Evolutionary conservation across 2,888 invertebrate genomes (phyloP).

Genomic region (Orthosia gracilis): DNA sequence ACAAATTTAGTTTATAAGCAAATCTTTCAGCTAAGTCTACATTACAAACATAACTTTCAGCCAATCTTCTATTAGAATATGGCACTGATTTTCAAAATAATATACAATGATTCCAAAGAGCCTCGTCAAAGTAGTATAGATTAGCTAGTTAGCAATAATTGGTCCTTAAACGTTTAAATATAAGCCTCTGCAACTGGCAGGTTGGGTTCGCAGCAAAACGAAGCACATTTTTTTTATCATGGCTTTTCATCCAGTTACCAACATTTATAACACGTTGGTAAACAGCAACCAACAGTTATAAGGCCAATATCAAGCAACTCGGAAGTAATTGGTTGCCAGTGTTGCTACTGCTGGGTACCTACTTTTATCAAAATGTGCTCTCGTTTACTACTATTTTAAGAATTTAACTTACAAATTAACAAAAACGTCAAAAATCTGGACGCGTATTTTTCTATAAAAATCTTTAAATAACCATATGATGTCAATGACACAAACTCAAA

Average conservation of each 20-base stretch:
- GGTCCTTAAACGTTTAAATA: slow-evolving; percentile 50
- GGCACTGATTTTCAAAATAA: slow-evolving; percentile 64
- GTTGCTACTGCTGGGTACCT: no score
- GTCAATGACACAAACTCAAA: neutral
- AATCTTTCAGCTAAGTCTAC: slow-evolving; percentile 18
- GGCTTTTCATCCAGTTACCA: no score
- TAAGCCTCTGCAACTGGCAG: slow-evolving; percentile 66
- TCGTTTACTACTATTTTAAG: neutral
- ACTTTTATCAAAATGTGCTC: neutral
- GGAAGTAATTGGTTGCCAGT: neutral
- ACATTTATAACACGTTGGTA: no score
- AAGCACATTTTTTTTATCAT: slow-evolving; percentile 16
- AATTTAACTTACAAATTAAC: neutral
- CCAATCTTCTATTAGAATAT: slow-evolving; percentile 61
- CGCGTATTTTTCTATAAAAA: neutral
- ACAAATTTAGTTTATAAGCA: slow-evolving; percentile 12
- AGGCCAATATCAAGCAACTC: neutral
- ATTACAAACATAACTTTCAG: slow-evolving; percentile 41
- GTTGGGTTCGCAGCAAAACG: slow-evolving; percentile 9
- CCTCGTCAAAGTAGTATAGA: slow-evolving; percentile 49
- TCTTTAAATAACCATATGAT: no score
- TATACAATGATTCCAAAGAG: slow-evolving; percentile 48
- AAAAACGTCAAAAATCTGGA: neutral
- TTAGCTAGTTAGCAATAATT: slow-evolving; percentile 39
- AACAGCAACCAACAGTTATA: neutral